A percentile compares a stretch with the other conserved stretches of the same genome.
Conservation (phyloP, 2,113 vertebrate species). For the Tupaia tana region DNA sequence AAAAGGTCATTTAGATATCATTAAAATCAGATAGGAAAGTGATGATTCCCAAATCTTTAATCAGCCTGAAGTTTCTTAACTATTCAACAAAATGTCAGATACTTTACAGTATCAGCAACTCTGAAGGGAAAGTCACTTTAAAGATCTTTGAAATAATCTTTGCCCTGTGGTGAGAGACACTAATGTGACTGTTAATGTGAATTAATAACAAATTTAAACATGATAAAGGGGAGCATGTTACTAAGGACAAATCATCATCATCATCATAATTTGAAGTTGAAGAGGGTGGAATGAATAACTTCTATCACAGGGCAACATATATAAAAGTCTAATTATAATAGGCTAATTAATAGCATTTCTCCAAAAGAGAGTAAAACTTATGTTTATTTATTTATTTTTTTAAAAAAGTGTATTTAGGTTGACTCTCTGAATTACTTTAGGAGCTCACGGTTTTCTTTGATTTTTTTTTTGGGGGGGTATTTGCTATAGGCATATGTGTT, state of each 20-base stretch:
- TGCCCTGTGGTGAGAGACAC: background rate
- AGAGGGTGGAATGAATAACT: constrained; percentile 5
- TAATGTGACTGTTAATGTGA: background rate
- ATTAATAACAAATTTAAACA: constrained; percentile 34
- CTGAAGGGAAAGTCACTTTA: background rate
- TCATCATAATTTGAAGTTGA: background rate
- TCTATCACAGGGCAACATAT: background rate
- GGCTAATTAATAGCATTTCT: constrained; percentile 7
- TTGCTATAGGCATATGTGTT: no score
- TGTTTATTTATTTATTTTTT: no score
- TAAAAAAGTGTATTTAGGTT: constrained; percentile 25
- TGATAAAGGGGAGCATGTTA: background rate
- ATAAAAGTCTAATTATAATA: background rate
- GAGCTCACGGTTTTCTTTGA: background rate
- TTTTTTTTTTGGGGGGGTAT: no score
- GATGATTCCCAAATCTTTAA: constrained; percentile 21
- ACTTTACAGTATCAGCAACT: constrained; percentile 18
- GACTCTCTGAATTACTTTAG: background rate
- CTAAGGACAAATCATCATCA: background rate
- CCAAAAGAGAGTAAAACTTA: background rate
- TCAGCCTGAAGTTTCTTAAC: constrained; percentile 37
- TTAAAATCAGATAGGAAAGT: constrained; percentile 44
- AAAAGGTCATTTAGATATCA: constrained; percentile 18
- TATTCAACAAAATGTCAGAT: background rate
- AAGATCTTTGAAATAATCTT: constrained; percentile 31